Percentiles rank a stretch among this genome's conserved stretches.
These are phyloP conservation scores for Hylyphantes graminicola DNA, from an alignment of 1,140 invertebrate species.

Conservation along the genomic window DNA sequence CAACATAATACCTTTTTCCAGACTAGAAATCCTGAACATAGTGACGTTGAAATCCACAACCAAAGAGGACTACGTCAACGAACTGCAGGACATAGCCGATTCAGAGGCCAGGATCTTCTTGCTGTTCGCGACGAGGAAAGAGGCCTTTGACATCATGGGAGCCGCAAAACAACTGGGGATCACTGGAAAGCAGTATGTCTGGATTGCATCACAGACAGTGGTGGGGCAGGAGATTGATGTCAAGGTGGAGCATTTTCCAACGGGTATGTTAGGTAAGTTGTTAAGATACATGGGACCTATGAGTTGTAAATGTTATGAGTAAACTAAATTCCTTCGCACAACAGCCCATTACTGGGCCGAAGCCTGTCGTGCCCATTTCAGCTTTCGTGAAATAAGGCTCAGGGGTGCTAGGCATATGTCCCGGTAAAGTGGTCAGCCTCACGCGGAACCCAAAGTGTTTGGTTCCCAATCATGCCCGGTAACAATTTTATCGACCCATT, in stretches of 20 bases:
- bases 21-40: constrained; percentile 59
- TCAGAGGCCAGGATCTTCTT: constrained; percentile 94
- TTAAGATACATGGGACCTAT: too few relatives aligned
- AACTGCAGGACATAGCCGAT: constrained; percentile 77
- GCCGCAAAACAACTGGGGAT: constrained; percentile 85
- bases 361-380: too few relatives aligned
- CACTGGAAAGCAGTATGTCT: constrained; percentile 94
- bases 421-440: too few relatives aligned
- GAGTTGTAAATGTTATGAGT: too few relatives aligned
- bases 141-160: constrained; percentile 85
- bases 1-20: neutral
- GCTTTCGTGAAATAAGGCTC: too few relatives aligned
- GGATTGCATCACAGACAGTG: constrained; percentile 94
- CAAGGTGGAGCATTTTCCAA: constrained; percentile 83
- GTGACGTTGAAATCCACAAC: constrained; percentile 23
- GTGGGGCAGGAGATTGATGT: constrained; percentile 76
- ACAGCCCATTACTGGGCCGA: too few relatives aligned
- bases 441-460: too few relatives aligned
- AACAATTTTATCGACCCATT: too few relatives aligned
- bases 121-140: constrained; percentile 88
- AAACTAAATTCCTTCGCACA: too few relatives aligned
- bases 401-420: too few relatives aligned
- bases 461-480: too few relatives aligned
- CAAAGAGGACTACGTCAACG: constrained; percentile 23
- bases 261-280: constrained; percentile 88